phyloP scores from a whole-genome alignment of 2,888 invertebrate species.

The Rotaria macrura region DNA sequence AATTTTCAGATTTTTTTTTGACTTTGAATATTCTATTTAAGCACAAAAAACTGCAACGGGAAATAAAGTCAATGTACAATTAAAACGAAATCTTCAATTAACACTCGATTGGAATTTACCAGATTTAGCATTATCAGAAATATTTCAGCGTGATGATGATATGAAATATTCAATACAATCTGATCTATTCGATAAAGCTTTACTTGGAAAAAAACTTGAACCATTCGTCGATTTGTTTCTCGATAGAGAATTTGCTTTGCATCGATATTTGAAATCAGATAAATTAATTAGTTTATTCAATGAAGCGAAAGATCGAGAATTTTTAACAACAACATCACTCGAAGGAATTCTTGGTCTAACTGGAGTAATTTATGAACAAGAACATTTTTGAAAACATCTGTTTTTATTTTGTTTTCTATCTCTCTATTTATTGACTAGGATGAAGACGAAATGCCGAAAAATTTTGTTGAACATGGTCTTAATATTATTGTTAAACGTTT shows the following conservation, averaged over 20 bases:
- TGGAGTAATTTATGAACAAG: constrained; percentile 34
- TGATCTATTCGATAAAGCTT: constrained; percentile 45
- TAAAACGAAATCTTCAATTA: constrained; percentile 44
- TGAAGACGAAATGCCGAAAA: constrained; percentile 11
- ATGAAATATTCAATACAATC: constrained; percentile 21
- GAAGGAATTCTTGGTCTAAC: constrained; percentile 43
- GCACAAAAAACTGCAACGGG: constrained; percentile 36
- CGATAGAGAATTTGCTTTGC: constrained; percentile 46
- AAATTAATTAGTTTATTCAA: constrained; percentile 38
- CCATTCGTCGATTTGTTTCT: constrained; percentile 49
- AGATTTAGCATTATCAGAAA: constrained; percentile 44
- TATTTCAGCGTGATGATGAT: constrained; percentile 38
- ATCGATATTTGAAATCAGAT: constrained; percentile 40
- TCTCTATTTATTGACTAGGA: neutral
- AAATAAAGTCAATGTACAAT: constrained; percentile 36
- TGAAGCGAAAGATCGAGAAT: constrained; percentile 43
- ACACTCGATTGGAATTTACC: constrained; percentile 49
- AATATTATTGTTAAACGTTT: constrained; percentile 8
- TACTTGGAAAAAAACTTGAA: constrained; percentile 45
- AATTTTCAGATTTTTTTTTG: neutral
- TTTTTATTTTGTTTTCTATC: too few species aligned
- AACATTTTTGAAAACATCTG: neutral
- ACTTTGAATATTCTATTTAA: constrained; percentile 21
- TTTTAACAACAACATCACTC: constrained; percentile 44
- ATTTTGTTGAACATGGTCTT: constrained; percentile 21